phyloP scores from a whole-genome alignment of 2,113 vertebrate species.

The Bubo blakistoni region DNA sequence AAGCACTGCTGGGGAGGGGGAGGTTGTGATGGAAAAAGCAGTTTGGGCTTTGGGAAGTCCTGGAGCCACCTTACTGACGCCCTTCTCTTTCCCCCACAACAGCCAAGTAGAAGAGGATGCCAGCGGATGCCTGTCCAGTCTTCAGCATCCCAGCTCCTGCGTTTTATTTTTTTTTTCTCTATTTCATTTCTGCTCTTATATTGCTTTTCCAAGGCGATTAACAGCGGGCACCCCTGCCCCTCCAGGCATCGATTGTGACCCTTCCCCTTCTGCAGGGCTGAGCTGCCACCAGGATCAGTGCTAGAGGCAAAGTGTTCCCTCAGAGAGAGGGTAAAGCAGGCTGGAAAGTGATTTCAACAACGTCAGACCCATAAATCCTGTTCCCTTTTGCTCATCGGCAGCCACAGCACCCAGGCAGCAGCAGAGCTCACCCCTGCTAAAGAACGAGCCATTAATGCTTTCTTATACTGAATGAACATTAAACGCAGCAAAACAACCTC shows the following conservation, averaged over 20 bases:
- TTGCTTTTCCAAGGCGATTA: background rate
- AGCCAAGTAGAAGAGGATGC: background rate
- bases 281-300: background rate
- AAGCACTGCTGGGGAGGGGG: too few relatives aligned
- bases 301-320: background rate
- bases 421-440: background rate
- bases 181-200: background rate
- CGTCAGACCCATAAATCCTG: background rate
- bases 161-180: background rate
- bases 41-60: background rate
- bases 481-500: slow-evolving; percentile 10
- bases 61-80: background rate
- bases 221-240: background rate
- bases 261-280: background rate
- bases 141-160: background rate
- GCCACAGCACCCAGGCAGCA: background rate
- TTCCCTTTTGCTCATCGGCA: background rate
- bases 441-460: background rate
- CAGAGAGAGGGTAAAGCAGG: background rate
- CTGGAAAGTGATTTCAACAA: background rate
- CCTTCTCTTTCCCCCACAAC: background rate
- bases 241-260: background rate
- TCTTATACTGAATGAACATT: background rate
- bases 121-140: background rate
- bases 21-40: background rate